A percentile compares a stretch with the other conserved stretches of the same genome.
Evolutionary conservation across 2,888 invertebrate species (phyloP).

Genomic region (Linnaemya vulpina): DNA sequence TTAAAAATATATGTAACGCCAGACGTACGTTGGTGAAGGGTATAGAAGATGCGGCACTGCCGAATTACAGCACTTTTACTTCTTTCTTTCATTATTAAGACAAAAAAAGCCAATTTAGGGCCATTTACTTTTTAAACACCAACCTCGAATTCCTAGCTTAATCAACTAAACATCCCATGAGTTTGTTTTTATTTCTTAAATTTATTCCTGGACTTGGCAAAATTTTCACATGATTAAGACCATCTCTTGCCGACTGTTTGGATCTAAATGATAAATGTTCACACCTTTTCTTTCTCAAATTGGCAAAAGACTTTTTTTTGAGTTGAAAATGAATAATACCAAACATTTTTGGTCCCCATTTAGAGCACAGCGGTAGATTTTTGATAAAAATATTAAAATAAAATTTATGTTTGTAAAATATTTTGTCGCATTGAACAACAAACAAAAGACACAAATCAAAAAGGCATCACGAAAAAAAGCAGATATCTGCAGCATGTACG

Average conservation of each 20-base stretch:
- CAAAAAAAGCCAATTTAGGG: background rate
- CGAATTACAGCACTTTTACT: too few species aligned
- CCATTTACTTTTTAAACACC: background rate
- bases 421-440: conserved; percentile 71
- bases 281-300: conserved; percentile 45
- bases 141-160: background rate
- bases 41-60: too few species aligned
- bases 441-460: conserved; percentile 61
- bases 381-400: conserved; percentile 56
- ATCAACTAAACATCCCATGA: background rate
- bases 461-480: conserved; percentile 17
- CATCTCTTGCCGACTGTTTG: conserved; percentile 33
- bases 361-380: conserved; percentile 68
- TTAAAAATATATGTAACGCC: too few species aligned
- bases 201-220: background rate
- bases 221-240: conserved; percentile 29
- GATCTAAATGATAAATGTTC: conserved; percentile 60
- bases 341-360: conserved; percentile 53
- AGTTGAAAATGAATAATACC: conserved; percentile 54
- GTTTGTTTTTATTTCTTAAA: background rate
- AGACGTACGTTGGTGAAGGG: too few species aligned
- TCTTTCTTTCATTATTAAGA: too few species aligned
- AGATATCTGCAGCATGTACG: conserved; percentile 36
- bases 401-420: conserved; percentile 72
- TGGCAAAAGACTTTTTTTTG: conserved; percentile 5